Percentiles rank a stretch among this genome's conserved stretches.
Conservation (phyloP, 2,888 invertebrate genomes). For the Idaea biselata region DNA sequence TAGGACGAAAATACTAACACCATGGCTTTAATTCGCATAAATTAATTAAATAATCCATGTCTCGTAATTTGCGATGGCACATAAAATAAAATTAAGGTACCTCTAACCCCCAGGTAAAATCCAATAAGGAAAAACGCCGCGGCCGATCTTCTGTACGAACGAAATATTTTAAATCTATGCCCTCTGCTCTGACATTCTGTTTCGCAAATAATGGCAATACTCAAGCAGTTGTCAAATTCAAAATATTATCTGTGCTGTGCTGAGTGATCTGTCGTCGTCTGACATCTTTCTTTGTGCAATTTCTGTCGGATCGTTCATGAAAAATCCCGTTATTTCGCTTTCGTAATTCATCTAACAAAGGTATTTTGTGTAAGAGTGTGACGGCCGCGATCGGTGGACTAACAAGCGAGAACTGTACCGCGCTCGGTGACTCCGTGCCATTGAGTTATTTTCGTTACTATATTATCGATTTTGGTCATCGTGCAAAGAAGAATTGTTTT, state of each 20-base stretch:
- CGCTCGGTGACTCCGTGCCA: constrained; percentile 53
- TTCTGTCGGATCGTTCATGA: constrained; percentile 63
- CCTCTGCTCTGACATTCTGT: not conserved
- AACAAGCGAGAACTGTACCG: constrained; percentile 46
- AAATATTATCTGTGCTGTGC: constrained; percentile 40
- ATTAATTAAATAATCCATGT: too few relatives aligned
- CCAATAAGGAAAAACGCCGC: too few relatives aligned
- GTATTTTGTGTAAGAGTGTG: constrained; percentile 61
- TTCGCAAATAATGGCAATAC: not conserved
- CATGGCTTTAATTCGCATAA: too few relatives aligned
- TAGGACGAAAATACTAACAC: too few relatives aligned
- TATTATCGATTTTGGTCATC: constrained; percentile 72
- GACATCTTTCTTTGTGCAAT: constrained; percentile 72
- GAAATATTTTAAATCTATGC: too few relatives aligned
- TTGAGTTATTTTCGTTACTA: constrained; percentile 56
- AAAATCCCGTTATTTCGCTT: constrained; percentile 76
- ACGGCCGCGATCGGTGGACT: constrained; percentile 49
- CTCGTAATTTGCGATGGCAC: too few relatives aligned
- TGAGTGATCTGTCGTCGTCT: constrained; percentile 29
- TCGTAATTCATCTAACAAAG: constrained; percentile 73
- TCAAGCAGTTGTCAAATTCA: not conserved
- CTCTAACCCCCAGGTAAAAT: too few relatives aligned
- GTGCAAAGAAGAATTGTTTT: constrained; percentile 58
- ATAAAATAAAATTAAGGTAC: too few relatives aligned
- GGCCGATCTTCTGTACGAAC: too few relatives aligned